Conservation (phyloP, 1,140 invertebrate genomes). For the Cylas formicarius region DNA sequence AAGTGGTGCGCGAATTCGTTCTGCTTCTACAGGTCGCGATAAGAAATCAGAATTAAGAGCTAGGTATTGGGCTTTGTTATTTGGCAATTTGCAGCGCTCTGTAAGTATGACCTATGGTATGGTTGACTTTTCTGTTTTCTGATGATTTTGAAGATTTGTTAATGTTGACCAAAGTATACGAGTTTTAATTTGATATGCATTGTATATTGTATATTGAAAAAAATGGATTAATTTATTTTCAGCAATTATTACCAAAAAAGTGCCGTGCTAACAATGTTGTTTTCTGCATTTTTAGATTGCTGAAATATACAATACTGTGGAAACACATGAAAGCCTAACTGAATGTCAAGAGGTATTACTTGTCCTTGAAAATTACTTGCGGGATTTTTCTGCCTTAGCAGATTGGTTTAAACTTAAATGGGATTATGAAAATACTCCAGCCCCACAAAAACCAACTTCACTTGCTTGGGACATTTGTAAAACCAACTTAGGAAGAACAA, state of each 20-base stretch:
- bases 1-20: slow-evolving; percentile 58
- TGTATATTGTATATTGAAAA: no score
- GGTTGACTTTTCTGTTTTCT: background rate
- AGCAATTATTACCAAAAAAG: slow-evolving; percentile 1
- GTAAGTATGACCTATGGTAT: slow-evolving; percentile 48
- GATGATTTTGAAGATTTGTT: no score
- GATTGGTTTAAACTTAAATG: slow-evolving; percentile 89
- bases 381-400: slow-evolving; percentile 87
- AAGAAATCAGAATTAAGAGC: slow-evolving; percentile 82
- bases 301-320: slow-evolving; percentile 72
- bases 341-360: slow-evolving; percentile 87
- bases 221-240: no score
- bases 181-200: no score
- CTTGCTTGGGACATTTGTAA: slow-evolving; percentile 92
- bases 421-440: slow-evolving; percentile 85
- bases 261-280: background rate
- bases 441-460: slow-evolving; percentile 75
- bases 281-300: slow-evolving; percentile 54
- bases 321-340: slow-evolving; percentile 69
- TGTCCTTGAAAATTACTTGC: slow-evolving; percentile 86
- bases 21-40: slow-evolving; percentile 77
- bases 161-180: no score
- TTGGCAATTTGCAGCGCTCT: slow-evolving; percentile 87
- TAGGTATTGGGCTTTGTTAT: slow-evolving; percentile 89
- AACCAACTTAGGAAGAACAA: slow-evolving; percentile 85